Conservation (phyloP, 2,888 invertebrate genomes). For the Drosophila algonquin region DNA sequence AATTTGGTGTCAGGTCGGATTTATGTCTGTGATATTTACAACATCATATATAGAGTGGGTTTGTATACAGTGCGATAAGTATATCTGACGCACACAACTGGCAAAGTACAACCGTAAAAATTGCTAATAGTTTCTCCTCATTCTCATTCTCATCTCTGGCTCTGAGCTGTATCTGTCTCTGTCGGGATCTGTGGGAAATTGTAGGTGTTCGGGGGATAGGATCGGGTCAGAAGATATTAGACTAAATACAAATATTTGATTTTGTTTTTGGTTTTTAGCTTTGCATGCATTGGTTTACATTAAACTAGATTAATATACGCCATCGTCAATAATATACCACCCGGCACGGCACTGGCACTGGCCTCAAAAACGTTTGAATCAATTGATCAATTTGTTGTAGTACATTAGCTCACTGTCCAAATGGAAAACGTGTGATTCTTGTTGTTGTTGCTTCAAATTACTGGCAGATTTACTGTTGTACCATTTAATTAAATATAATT, state of each 20-base stretch:
- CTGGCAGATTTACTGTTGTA: slow-evolving; percentile 72
- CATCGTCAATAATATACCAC: slow-evolving; percentile 54
- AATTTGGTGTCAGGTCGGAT: slow-evolving; percentile 16
- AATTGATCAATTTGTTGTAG: slow-evolving; percentile 73
- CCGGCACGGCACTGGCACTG: slow-evolving; percentile 37
- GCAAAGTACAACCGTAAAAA: slow-evolving; percentile 81
- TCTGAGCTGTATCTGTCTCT: slow-evolving; percentile 7
- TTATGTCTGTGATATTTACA: slow-evolving; percentile 38
- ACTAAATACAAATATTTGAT: slow-evolving; percentile 49
- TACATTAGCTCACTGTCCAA: slow-evolving; percentile 78
- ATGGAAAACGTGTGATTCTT: slow-evolving; percentile 78
- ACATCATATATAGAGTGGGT: slow-evolving; percentile 23
- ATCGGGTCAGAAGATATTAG: slow-evolving; percentile 26
- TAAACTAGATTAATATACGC: slow-evolving; percentile 54
- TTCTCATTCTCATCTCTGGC: slow-evolving; percentile 9
- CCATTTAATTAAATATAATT: slow-evolving; percentile 45
- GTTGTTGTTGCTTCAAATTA: slow-evolving; percentile 66
- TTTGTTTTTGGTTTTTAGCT: slow-evolving; percentile 38
- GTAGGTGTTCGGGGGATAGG: slow-evolving; percentile 3
- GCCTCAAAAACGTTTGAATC: slow-evolving; percentile 60
- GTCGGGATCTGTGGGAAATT: slow-evolving; percentile 1
- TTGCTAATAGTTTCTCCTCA: slow-evolving; percentile 76
- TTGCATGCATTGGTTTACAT: slow-evolving; percentile 43
- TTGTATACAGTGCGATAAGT: slow-evolving; percentile 29
- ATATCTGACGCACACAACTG: slow-evolving; percentile 41